Conservation (phyloP, 2,888 invertebrate genomes). For the Thecocarcelia acutangulata region DNA sequence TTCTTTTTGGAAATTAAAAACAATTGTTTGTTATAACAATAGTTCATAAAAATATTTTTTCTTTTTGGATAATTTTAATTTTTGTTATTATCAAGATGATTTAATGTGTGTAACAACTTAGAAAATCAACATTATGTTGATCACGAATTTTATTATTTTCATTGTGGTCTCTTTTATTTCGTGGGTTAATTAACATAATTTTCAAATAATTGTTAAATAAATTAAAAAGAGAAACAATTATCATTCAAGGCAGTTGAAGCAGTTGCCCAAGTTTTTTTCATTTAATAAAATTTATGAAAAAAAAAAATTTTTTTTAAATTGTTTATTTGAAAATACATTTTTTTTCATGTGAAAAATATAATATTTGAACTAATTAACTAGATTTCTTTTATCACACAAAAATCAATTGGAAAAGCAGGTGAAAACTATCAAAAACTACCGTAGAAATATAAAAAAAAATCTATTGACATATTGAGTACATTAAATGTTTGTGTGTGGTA, state of each 20-base stretch:
- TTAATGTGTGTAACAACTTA: conserved; percentile 73
- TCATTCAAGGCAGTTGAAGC: neutral
- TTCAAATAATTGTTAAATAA: conserved; percentile 72
- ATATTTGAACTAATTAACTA: conserved; percentile 29
- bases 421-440: conserved; percentile 37
- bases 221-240: conserved; percentile 42
- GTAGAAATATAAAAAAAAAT: conserved; percentile 14
- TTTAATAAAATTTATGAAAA: neutral
- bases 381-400: conserved; percentile 27
- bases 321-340: no score
- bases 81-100: conserved; percentile 71
- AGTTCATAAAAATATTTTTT: conserved; percentile 70
- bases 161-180: conserved; percentile 32
- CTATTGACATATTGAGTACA: neutral
- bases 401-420: conserved; percentile 58
- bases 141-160: conserved; percentile 46
- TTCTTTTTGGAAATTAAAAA: conserved; percentile 58
- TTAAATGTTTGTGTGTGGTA: conserved; percentile 54
- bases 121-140: conserved; percentile 71
- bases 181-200: conserved; percentile 74
- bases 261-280: neutral
- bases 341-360: no score
- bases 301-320: conserved; percentile 24
- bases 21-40: conserved; percentile 72
- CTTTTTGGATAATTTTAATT: conserved; percentile 45